A percentile compares a stretch with the other conserved stretches of the same genome.
These are phyloP conservation scores for Cyprinodon diabolis DNA, from an alignment of 2,797 vertebrate species.

Conservation along the genomic window DNA sequence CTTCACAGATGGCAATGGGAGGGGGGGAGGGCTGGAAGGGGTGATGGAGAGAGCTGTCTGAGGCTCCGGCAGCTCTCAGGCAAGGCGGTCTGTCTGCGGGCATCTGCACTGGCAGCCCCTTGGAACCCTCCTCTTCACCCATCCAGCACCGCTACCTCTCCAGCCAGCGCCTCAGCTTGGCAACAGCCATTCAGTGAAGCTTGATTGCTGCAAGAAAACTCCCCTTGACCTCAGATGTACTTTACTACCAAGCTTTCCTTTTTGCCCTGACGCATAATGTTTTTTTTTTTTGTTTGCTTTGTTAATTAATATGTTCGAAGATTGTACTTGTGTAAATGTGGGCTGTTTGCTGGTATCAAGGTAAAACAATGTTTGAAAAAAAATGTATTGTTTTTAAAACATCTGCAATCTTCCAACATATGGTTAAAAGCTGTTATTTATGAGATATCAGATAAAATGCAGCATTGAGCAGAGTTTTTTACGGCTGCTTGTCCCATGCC, in stretches of 20 bases:
- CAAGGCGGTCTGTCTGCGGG: conserved; percentile 78
- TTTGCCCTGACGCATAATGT: conserved; percentile 32
- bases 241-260: conserved; percentile 23
- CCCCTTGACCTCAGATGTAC: conserved; percentile 62
- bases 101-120: conserved; percentile 73
- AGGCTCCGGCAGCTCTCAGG: conserved; percentile 79
- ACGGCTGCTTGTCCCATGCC: no score
- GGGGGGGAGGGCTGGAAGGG: conserved; percentile 69
- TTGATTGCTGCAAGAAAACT: conserved; percentile 39
- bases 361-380: not conserved
- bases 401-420: not conserved
- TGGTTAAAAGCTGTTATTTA: not conserved
- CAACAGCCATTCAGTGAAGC: conserved; percentile 23
- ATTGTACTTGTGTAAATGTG: not conserved
- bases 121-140: conserved; percentile 15
- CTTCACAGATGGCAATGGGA: conserved; percentile 79
- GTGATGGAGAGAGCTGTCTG: conserved; percentile 82
- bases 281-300: not conserved
- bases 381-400: not conserved
- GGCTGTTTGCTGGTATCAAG: not conserved
- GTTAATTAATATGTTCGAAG: not conserved
- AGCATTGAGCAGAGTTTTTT: not conserved
- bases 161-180: conserved; percentile 55
- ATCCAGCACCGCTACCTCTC: conserved; percentile 50
- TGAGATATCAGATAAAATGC: not conserved